Percentiles rank a stretch among this genome's conserved stretches.
These are phyloP conservation scores for Eurystomus glaucurus DNA, from an alignment of 2,797 vertebrate species.

Conservation along the genomic window DNA sequence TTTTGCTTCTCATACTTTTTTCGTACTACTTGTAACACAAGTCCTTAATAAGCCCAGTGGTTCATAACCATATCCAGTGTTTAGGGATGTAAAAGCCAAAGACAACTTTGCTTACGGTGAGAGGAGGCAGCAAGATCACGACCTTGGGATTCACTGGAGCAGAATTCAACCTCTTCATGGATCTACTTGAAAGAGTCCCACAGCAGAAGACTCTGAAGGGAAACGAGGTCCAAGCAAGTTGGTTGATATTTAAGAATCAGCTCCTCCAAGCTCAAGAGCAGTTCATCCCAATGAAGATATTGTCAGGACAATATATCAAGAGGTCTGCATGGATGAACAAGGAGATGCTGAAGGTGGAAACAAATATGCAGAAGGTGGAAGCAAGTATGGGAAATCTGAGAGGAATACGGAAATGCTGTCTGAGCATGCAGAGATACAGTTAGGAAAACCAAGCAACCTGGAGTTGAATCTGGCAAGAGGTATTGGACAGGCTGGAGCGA, in stretches of 20 bases:
- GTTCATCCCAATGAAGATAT: not conserved
- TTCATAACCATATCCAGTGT: not conserved
- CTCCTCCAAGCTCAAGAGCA: not conserved
- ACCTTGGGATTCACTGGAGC: not conserved
- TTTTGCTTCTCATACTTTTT: not conserved
- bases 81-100: not conserved
- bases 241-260: not conserved
- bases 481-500: too few species aligned
- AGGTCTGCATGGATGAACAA: not conserved
- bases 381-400: not conserved
- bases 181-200: not conserved
- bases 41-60: not conserved
- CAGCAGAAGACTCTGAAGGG: not conserved
- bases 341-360: not conserved
- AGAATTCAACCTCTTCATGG: not conserved
- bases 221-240: not conserved
- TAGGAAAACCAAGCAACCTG: not conserved
- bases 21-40: not conserved
- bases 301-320: not conserved
- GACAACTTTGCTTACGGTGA: not conserved
- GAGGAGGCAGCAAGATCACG: not conserved
- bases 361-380: not conserved
- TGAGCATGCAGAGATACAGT: accelerated
- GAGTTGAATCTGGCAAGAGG: not conserved
- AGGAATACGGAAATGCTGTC: not conserved